phyloP scores from a whole-genome alignment of 1,140 invertebrate species.

The Paraescarpia echinospica region DNA sequence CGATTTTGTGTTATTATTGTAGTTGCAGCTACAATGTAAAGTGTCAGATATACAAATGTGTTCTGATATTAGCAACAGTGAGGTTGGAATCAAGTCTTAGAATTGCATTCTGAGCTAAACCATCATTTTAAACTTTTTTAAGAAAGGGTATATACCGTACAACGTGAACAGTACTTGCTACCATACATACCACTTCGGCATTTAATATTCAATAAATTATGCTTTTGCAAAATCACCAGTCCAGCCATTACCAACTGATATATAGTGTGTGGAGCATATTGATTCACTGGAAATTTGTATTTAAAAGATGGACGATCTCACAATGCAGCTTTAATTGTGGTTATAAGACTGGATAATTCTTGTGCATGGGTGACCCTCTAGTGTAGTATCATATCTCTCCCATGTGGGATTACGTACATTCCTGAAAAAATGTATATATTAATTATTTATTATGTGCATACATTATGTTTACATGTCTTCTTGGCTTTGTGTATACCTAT shows the following conservation, averaged over 20 bases:
- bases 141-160: no score
- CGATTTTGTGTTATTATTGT: not conserved
- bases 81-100: not conserved
- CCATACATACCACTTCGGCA: no score
- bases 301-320: not conserved
- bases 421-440: not conserved
- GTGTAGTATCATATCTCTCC: not conserved
- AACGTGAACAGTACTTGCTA: no score
- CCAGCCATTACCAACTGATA: no score
- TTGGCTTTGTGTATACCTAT: not conserved
- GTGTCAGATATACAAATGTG: not conserved
- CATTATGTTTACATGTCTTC: not conserved
- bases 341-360: not conserved
- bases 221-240: no score
- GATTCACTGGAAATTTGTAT: no score
- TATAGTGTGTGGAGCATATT: no score
- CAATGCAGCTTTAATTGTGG: not conserved
- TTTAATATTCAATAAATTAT: no score
- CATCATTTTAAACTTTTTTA: no score
- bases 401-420: not conserved
- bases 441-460: not conserved
- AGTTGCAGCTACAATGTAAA: not conserved
- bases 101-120: no score
- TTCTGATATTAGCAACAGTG: not conserved
- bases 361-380: not conserved